Evolutionary conservation across 2,113 vertebrate species (phyloP), one percentile per base, ranked within the genome.

Genomic region (Regulus satrapa): DNA sequence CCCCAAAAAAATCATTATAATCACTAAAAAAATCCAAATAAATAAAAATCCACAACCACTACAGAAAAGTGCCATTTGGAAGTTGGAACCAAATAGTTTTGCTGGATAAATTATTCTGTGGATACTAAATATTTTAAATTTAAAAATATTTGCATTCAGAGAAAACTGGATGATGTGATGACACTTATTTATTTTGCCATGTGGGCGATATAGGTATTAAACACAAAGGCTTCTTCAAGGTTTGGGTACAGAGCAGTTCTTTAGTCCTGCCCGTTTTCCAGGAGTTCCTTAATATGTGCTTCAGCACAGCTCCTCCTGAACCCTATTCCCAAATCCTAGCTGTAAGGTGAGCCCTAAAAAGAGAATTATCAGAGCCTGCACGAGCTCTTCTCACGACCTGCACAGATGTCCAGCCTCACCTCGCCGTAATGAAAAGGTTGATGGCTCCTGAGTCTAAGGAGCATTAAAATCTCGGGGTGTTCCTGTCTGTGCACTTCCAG

Each of bases 381-480:
- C 76, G 13, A 78, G 55, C 61, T 91, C 45, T 95, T 82, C 79
- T 45, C 87, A 56, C 58, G 79, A 85, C 85, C 92, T 90, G 92
- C 96, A 93, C 87, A 85, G 72, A 89, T 49, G 38, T 72, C 68
- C 51, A 61, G n/a, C 74, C 96, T 97, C 87, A 79, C 62, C 62
- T 90, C 56, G 75, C 25, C 1, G 1, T 15, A 49, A 12, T 43
- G 61, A 77, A 51, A 97, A 96, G 43, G 93, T 61, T 92, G 95
- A 97, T 76, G 69, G 31, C 43, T 91, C 79, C 92, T 89, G 63
- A 89, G 64, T 54, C 67, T 94, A 95, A 97, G 11, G 43, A 97
- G 90, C 80, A 69, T 73, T 94, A 93, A 96, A 96, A 92, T 91
- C 91, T 96, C 73, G 56, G 85, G 84, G 89, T 88, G 71, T 90